A percentile compares a stretch with the other conserved stretches of the same genome.
phyloP scores from a whole-genome alignment of 2,797 vertebrate genomes.

The Coregonus sp. region DNA sequence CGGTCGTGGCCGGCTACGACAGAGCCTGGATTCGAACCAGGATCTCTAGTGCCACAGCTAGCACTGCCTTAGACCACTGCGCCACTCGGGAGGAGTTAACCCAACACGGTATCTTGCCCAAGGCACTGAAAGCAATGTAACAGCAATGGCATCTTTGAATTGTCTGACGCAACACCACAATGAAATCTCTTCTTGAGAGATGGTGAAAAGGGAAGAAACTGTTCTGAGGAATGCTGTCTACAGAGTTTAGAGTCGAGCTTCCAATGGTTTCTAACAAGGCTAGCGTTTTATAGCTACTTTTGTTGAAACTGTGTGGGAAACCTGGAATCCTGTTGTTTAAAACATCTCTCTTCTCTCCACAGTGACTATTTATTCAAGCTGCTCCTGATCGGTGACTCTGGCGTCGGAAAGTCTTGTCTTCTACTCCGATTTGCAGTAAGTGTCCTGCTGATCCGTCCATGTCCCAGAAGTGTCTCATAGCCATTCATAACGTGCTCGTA shows the following conservation, averaged over 20 bases:
- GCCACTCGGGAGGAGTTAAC: too few relatives aligned
- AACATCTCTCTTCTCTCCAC: slow-evolving; percentile 40
- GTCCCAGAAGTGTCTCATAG: not conserved
- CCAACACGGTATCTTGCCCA: not conserved
- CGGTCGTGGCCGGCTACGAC: too few relatives aligned
- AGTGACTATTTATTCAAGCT: slow-evolving; percentile 98
- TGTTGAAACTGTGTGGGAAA: not conserved
- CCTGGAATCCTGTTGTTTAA: not conserved
- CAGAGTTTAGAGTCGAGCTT: not conserved
- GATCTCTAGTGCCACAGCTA: too few relatives aligned
- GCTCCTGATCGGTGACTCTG: slow-evolving; percentile 92
- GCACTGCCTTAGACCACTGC: too few relatives aligned
- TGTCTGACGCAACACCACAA: not conserved
- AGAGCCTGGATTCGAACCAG: too few relatives aligned
- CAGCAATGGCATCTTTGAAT: not conserved
- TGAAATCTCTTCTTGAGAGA: not conserved
- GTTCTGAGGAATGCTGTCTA: not conserved
- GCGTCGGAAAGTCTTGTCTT: slow-evolving; percentile 93
- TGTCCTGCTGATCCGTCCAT: slow-evolving; percentile 33
- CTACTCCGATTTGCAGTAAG: slow-evolving; percentile 93
- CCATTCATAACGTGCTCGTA: not conserved
- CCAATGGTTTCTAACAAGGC: not conserved
- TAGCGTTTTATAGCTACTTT: not conserved
- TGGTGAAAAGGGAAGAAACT: not conserved
- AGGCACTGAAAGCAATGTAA: not conserved